These are phyloP conservation scores for Catamblyrhynchus diadema DNA, from an alignment of 2,797 vertebrate species.

Conservation along the genomic window DNA sequence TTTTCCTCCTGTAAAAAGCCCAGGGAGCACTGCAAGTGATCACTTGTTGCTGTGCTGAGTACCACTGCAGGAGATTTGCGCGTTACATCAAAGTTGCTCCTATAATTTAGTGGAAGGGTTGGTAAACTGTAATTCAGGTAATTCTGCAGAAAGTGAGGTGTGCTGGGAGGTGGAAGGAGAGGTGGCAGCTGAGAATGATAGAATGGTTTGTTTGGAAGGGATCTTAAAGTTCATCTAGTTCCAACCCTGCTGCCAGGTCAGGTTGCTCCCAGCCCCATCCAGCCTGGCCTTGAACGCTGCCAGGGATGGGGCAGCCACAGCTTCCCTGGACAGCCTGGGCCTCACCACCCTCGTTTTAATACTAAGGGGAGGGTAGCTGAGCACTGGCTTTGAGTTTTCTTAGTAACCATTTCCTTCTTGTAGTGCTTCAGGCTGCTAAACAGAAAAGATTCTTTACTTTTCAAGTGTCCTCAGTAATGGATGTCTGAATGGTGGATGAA, in stretches of 20 bases:
- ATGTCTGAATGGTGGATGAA: not conserved
- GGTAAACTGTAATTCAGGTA: not conserved
- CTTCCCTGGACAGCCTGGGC: not conserved
- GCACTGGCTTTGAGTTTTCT: not conserved
- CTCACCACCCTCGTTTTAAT: not conserved
- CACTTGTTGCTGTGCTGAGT: not conserved
- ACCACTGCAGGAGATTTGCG: not conserved
- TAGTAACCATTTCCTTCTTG: not conserved
- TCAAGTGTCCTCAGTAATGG: not conserved
- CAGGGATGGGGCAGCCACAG: not conserved
- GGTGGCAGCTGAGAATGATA: not conserved
- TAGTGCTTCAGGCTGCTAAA: not conserved
- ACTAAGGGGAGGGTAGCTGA: not conserved
- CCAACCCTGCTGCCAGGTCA: not conserved
- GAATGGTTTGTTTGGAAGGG: not conserved
- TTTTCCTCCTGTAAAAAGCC: not conserved
- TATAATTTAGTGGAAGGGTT: not conserved
- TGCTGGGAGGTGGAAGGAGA: not conserved
- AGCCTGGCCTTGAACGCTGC: not conserved
- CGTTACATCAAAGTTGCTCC: not conserved
- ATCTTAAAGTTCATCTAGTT: not conserved
- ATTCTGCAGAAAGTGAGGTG: not conserved
- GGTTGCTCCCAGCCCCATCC: not conserved
- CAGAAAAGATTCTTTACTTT: not conserved
- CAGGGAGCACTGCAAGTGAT: not conserved